Evolutionary conservation across 2,888 invertebrate species (phyloP).

Genomic region (Lochmaea capreae): DNA sequence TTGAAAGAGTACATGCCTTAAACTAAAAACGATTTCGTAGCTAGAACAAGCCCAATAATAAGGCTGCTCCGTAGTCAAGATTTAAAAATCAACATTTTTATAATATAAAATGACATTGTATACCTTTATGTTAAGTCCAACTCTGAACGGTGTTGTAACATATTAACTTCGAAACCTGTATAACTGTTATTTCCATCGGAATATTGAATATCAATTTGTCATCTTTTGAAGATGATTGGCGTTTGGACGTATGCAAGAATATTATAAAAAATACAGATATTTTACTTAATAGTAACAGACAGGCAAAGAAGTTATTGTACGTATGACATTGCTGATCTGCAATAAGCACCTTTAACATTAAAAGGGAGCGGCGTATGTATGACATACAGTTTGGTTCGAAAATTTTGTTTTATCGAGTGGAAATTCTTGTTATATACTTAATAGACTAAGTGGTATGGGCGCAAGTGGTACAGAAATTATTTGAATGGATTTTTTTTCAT

Average conservation of each 20-base stretch:
- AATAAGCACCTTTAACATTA: neutral
- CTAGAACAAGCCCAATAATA: no score
- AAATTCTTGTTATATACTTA: neutral
- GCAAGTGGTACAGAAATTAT: no score
- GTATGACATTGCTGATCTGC: constrained; percentile 1
- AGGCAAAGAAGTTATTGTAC: constrained; percentile 1
- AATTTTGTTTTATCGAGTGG: neutral
- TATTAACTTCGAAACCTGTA: constrained; percentile 19
- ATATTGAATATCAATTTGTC: constrained; percentile 30
- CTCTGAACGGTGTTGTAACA: neutral
- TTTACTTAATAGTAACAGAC: constrained; percentile 10
- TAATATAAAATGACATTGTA: neutral
- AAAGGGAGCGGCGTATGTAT: neutral
- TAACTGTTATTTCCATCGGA: constrained; percentile 27
- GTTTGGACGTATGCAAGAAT: constrained; percentile 22
- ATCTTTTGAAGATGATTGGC: constrained; percentile 29
- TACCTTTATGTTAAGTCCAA: neutral
- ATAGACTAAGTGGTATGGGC: no score
- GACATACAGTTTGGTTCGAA: neutral
- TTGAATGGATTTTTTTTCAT: no score
- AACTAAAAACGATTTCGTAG: no score
- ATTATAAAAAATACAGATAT: constrained; percentile 11
- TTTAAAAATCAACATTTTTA: neutral
- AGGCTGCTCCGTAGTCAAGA: no score
- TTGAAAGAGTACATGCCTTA: no score